phyloP scores from a whole-genome alignment of 2,888 invertebrate species.

The Megastigmus dorsalis region DNA sequence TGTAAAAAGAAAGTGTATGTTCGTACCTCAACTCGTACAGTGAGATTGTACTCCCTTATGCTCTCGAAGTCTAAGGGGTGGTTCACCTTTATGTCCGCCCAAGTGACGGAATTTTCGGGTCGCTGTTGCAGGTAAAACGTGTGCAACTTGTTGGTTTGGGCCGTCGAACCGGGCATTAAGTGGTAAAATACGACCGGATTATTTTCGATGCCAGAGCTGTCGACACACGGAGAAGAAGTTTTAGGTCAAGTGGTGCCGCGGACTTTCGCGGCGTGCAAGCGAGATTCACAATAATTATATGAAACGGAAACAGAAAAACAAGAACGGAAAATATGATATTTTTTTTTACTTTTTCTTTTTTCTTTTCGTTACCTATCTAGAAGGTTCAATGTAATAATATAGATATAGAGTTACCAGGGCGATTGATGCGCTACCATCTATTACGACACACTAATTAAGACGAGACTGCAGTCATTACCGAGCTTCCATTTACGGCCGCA shows the following conservation, averaged over 20 bases:
- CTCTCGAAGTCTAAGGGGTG: slow-evolving; percentile 96
- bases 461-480: too few relatives aligned
- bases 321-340: slow-evolving; percentile 66
- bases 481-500: too few relatives aligned
- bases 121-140: slow-evolving; percentile 97
- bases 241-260: slow-evolving; percentile 50
- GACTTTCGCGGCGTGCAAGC: slow-evolving; percentile 56
- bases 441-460: background rate
- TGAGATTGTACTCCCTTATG: slow-evolving; percentile 96
- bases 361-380: slow-evolving; percentile 45
- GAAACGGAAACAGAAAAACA: slow-evolving; percentile 70
- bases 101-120: slow-evolving; percentile 92
- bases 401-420: background rate
- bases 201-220: slow-evolving; percentile 96
- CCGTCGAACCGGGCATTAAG: slow-evolving; percentile 95
- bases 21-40: slow-evolving; percentile 94
- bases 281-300: slow-evolving; percentile 59
- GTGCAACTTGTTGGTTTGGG: slow-evolving; percentile 96
- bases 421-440: background rate
- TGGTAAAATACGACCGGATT: slow-evolving; percentile 97
- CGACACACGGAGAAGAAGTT: slow-evolving; percentile 63
- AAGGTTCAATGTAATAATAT: background rate
- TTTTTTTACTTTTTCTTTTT: slow-evolving; percentile 49
- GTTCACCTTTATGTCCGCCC: slow-evolving; percentile 97
- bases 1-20: too few relatives aligned